A percentile compares a stretch with the other conserved stretches of the same genome.
These are phyloP conservation scores for Mionectes olivaceus DNA, from an alignment of 2,797 vertebrate genomes.

Conservation along the genomic window DNA sequence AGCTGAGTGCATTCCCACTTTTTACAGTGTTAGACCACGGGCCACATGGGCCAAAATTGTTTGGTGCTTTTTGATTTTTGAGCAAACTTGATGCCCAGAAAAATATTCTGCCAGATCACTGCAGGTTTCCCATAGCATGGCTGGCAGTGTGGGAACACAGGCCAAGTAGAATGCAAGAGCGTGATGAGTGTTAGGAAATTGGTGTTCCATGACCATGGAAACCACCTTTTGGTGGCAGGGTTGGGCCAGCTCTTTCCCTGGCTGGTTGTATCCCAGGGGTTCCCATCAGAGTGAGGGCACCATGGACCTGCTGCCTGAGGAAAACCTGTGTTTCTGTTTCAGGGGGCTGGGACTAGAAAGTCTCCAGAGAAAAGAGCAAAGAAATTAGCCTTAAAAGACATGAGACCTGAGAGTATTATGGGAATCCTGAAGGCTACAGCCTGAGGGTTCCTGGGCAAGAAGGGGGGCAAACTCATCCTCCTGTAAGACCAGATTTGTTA, in stretches of 20 bases:
- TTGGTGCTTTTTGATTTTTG: neutral
- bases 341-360: neutral
- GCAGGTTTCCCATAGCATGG: neutral
- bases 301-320: neutral
- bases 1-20: neutral
- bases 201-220: neutral
- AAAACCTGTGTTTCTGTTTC: neutral
- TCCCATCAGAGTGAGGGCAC: accelerated
- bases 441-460: neutral
- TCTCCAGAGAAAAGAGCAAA: neutral
- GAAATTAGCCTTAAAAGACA: neutral
- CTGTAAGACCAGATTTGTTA: accelerated
- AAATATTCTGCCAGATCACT: neutral
- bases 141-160: accelerated
- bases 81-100: neutral
- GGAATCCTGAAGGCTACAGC: neutral
- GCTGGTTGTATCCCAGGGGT: neutral
- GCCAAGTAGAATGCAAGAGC: neutral
- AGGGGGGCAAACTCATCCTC: neutral
- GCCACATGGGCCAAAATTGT: neutral
- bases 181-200: neutral
- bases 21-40: neutral
- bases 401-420: neutral
- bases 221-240: neutral
- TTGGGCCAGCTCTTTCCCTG: neutral